Evolutionary conservation across 2,113 vertebrate genomes (phyloP).

Genomic region (Oreotrochilus melanogaster): DNA sequence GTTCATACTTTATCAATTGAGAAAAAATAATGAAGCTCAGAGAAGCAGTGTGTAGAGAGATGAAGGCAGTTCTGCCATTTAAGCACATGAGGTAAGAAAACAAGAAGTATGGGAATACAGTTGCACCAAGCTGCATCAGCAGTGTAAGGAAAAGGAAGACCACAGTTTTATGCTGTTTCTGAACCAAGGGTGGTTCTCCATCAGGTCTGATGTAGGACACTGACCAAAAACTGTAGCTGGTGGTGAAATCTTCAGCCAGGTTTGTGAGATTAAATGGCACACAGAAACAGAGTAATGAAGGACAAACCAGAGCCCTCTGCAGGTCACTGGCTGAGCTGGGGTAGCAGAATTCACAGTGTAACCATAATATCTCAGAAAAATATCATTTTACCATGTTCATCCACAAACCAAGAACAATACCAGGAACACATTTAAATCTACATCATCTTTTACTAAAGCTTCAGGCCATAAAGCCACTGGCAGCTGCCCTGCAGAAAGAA

Average conservation of each 20-base stretch:
- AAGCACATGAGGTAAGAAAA: background rate
- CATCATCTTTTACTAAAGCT: background rate
- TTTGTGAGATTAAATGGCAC: background rate
- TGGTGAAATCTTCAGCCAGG: background rate
- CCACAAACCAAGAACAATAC: slow-evolving; percentile 17
- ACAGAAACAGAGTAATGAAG: background rate
- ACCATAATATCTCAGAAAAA: background rate
- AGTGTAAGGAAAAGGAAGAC: background rate
- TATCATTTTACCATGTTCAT: background rate
- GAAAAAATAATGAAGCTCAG: background rate
- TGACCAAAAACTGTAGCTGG: background rate
- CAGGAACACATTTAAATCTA: background rate
- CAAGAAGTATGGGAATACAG: background rate
- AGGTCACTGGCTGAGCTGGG: background rate
- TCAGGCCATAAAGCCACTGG: background rate
- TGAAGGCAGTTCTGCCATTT: background rate
- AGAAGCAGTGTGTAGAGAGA: background rate
- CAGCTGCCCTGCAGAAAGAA: background rate
- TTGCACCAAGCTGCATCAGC: background rate
- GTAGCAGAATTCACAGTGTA: background rate
- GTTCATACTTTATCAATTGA: background rate
- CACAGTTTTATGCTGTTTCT: background rate
- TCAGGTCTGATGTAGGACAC: background rate
- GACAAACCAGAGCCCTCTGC: background rate
- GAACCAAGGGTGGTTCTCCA: background rate